Evolutionary conservation across 2,888 invertebrate species (phyloP).

Genomic region (Trypoxylon attenuatum): DNA sequence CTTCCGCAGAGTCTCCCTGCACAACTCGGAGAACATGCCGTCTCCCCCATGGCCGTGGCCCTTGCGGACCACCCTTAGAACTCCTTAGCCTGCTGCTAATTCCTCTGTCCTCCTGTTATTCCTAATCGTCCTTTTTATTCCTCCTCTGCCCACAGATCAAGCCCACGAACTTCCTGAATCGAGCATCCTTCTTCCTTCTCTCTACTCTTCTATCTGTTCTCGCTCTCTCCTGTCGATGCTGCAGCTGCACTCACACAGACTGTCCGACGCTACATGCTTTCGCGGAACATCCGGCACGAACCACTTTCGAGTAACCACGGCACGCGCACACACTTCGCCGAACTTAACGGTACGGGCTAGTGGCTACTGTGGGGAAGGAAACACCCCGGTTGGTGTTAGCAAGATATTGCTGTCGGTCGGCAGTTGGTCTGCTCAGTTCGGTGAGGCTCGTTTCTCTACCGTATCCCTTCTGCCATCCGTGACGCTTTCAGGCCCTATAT

Average conservation of each 20-base stretch:
- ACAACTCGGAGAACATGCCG: constrained; percentile 77
- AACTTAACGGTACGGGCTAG: background rate
- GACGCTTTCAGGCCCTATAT: too few relatives aligned
- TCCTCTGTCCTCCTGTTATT: background rate
- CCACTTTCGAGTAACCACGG: background rate
- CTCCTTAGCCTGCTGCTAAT: background rate
- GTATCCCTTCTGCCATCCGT: too few relatives aligned
- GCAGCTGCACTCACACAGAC: constrained; percentile 9
- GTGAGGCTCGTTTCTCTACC: too few relatives aligned
- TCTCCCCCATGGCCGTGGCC: constrained; percentile 74
- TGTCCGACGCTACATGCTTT: constrained; percentile 34
- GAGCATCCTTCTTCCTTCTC: too few relatives aligned
- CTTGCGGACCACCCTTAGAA: constrained; percentile 53
- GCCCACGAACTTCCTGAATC: constrained; percentile 1
- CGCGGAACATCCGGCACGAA: constrained; percentile 1
- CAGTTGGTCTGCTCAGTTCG: too few relatives aligned
- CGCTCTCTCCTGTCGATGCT: background rate
- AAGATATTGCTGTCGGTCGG: too few relatives aligned
- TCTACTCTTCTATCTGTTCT: too few relatives aligned
- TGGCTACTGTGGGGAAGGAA: too few relatives aligned
- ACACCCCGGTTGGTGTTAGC: too few relatives aligned
- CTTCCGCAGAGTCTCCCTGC: constrained; percentile 77
- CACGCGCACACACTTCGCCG: background rate
- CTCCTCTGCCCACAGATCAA: constrained; percentile 16
- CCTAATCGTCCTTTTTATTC: background rate